phyloP scores from a whole-genome alignment of 2,888 invertebrate species.

The Cyclophora punctaria region DNA sequence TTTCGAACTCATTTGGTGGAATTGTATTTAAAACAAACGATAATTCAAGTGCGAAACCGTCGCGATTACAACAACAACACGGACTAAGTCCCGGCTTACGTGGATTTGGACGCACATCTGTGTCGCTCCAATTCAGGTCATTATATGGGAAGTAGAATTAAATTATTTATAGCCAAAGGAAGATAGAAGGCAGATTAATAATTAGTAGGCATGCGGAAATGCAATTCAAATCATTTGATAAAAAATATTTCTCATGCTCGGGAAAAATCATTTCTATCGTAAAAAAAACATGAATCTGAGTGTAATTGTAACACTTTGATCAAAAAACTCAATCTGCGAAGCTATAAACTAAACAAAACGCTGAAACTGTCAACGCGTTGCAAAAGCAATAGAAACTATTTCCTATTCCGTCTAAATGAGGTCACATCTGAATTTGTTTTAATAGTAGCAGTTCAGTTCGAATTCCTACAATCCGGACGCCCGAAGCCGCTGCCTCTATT shows the following conservation, averaged over 20 bases:
- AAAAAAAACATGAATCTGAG: no score
- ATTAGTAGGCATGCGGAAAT: no score
- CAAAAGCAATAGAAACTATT: neutral
- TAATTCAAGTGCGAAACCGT: slow-evolving; percentile 45
- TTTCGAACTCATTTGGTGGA: slow-evolving; percentile 19
- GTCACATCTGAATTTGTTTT: slow-evolving; percentile 2
- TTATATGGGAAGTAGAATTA: slow-evolving; percentile 8
- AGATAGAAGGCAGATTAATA: no score
- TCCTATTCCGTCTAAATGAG: neutral
- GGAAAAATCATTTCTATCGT: no score
- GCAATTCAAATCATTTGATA: no score
- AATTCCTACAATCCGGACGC: slow-evolving; percentile 14
- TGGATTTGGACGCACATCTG: slow-evolving; percentile 56
- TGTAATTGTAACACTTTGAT: no score
- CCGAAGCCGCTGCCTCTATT: slow-evolving; percentile 22
- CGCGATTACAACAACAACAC: slow-evolving; percentile 47
- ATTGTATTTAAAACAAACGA: slow-evolving; percentile 42
- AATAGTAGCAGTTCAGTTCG: slow-evolving; percentile 2
- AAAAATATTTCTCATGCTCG: no score
- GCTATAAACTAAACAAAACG: no score
- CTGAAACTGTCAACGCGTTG: no score
- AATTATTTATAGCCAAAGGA: no score
- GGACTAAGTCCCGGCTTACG: slow-evolving; percentile 60
- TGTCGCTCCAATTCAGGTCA: slow-evolving; percentile 37
- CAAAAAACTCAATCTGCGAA: no score